Conservation (phyloP, 2,797 vertebrate genomes). For the Myiotriccus ornatus region DNA sequence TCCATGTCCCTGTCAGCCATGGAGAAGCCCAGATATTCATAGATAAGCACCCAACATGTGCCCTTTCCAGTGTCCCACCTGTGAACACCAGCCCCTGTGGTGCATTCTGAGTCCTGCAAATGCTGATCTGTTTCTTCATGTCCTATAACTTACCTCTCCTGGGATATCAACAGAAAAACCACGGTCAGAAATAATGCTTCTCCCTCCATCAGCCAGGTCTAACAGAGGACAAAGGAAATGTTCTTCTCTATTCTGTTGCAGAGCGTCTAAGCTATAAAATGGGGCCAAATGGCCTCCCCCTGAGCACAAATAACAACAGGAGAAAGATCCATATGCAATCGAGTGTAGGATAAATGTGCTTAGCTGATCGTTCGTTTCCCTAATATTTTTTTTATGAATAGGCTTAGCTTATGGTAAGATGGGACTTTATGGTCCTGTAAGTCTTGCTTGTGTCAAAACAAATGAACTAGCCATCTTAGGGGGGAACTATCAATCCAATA, state of each 20-base stretch:
- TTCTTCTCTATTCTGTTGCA: constrained; percentile 33
- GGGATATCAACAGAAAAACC: constrained; percentile 21
- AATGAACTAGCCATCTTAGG: constrained; percentile 64
- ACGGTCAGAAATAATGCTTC: constrained; percentile 13
- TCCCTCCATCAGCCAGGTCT: constrained; percentile 33
- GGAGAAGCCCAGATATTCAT: neutral
- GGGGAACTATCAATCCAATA: constrained; percentile 62
- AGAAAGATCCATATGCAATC: constrained; percentile 45
- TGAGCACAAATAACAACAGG: constrained; percentile 64
- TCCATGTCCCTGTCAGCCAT: neutral
- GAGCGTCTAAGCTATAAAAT: constrained; percentile 32
- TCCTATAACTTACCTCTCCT: neutral
- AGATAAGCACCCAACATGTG: neutral
- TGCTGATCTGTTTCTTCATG: neutral
- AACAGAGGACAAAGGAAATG: constrained; percentile 61
- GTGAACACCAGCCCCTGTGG: neutral
- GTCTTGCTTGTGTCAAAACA: constrained; percentile 64
- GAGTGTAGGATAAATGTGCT: constrained; percentile 47
- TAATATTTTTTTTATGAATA: constrained; percentile 72
- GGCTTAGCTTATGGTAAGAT: constrained; percentile 61
- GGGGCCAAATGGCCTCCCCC: constrained; percentile 53
- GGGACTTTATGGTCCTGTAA: constrained; percentile 48
- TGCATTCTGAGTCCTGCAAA: neutral
- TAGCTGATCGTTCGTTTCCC: constrained; percentile 63
- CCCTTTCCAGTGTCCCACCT: neutral